Base-by-base conservation (phyloP, 2,113 vertebrate genomes). In the Planiliza haematocheilus region DNA sequence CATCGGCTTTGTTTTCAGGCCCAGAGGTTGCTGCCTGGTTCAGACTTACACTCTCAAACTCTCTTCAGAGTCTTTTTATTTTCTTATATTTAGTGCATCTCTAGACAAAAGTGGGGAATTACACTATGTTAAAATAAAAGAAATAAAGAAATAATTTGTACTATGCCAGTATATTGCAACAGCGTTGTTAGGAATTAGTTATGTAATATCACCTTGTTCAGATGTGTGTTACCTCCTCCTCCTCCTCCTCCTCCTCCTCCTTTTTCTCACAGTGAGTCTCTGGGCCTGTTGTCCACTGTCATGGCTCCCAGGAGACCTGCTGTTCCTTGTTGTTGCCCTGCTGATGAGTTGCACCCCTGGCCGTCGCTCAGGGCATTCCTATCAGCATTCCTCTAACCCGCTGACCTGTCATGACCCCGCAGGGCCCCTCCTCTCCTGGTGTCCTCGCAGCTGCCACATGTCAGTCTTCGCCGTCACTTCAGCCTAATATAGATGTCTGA, bases 361-460 rank as follows among this genome's bases (percentile, higher is more conserved):
- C 37, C 14, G 17, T 41, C 9, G 1, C 51, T 42, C 43, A 5
- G 52, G 42, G 20, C 78, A 84, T 87, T 88, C 86, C 81, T 82
- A 36, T 71, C 78, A 53, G 77, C 74, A 85, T 89, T 86, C 88
- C 87, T 79, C 8, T 55, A 4, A 79, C 66, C 73, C 61, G 8
- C 67, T 89, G 88, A 91, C 89, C 87, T 76, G 39, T 14, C 5
- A 4, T 78, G 77, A 86, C 86, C 79, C 64, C 11, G 1, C 20
- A 0, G 16, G 12, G 51, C 72, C 18, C 82, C 79, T 45, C 81
- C 86, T 7, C 48, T 61, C 78, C 73, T 24, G 68, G 56, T 78
- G 76, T 57, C 70, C 34, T 4, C 0, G 51, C 89, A 86, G 81
- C 86, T 91, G 86, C 75, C 48, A 41, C 48, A 66, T 65, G 76